Base-by-base conservation (phyloP, 1,140 invertebrate genomes). In the Pseudomyrmex gracilis region DNA sequence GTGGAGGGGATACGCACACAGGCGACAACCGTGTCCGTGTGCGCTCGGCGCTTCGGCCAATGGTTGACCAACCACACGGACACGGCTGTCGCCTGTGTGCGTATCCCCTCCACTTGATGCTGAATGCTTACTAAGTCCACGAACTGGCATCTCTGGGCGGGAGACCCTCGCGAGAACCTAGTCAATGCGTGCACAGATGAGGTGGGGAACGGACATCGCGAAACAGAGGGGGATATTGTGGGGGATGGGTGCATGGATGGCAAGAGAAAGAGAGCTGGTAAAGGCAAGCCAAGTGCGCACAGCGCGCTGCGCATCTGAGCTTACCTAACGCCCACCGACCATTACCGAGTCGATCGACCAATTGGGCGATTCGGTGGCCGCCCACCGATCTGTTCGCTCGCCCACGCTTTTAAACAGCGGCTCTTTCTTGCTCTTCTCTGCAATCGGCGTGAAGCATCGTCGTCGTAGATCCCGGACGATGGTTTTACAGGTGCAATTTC, bases 331-430 rank as follows among this genome's bases (percentile, higher is more conserved):
- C 93, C 93, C 93, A 94, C 91, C 93, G 87, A 94, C 93, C 93
- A 94, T 94, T 94, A 94, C 90, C 92, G 64, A 71, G 71, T 80
- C 89, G 91, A 92, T 92, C 93, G 90, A 86, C 93, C 93, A 94
- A 94, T 94, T 93, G 92, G 91, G 87, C 87, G 89, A 90, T 89
- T 91, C 85, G 90, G 90, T 92, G 82, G 90, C 93, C 93, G 93
- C 93, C 93, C 92, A 93, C 90, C 87, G 88, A 91, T 90, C 90
- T 84, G 63, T 80, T 66, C 60, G 22, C 83, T 88, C 86, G 73
- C 87, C 84, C 86, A 87, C 87, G 86, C 87, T 73, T 57, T 53
- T 73, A 67, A 77, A 58, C 34, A 74, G 66, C 73, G 84, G 78
- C 74, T 83, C 5, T 7, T 24, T 84, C 86, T 78, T 87, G 58